phyloP scores from a whole-genome alignment of 2,797 vertebrate genomes.

The Meriones psammophilus region DNA sequence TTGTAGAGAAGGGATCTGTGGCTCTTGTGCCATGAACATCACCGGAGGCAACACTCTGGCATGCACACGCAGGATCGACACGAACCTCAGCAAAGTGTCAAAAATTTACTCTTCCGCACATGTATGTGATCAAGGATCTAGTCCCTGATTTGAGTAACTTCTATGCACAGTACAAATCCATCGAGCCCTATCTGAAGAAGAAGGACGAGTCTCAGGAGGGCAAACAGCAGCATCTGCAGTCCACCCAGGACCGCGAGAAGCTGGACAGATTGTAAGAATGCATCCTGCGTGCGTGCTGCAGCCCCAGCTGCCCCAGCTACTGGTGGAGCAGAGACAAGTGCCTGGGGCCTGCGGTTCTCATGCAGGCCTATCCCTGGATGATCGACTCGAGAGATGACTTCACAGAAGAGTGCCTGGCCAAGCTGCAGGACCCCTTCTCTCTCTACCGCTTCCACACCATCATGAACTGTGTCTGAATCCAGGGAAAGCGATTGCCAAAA shows the following conservation, averaged over 20 bases:
- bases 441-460: conserved; percentile 98
- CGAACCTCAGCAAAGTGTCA: conserved; percentile 91
- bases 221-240: conserved; percentile 94
- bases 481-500: conserved; percentile 96
- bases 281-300: conserved; percentile 97
- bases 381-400: conserved; percentile 96
- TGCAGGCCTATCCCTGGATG: conserved; percentile 99
- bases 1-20: conserved; percentile 98
- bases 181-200: conserved; percentile 96
- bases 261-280: conserved; percentile 97
- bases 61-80: conserved; percentile 94
- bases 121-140: conserved; percentile 98
- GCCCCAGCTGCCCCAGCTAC: conserved; percentile 97
- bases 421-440: conserved; percentile 96
- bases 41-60: conserved; percentile 96
- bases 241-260: conserved; percentile 94
- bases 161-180: conserved; percentile 97
- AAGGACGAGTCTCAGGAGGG: conserved; percentile 93
- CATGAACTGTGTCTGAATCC: conserved; percentile 98
- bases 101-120: conserved; percentile 98
- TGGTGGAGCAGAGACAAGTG: conserved; percentile 99
- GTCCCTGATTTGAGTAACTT: conserved; percentile 97
- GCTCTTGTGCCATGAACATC: conserved; percentile 98
- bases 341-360: conserved; percentile 95
- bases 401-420: conserved; percentile 94